Conservation (phyloP, 2,888 invertebrate species). For the Drosophila quinaria region DNA sequence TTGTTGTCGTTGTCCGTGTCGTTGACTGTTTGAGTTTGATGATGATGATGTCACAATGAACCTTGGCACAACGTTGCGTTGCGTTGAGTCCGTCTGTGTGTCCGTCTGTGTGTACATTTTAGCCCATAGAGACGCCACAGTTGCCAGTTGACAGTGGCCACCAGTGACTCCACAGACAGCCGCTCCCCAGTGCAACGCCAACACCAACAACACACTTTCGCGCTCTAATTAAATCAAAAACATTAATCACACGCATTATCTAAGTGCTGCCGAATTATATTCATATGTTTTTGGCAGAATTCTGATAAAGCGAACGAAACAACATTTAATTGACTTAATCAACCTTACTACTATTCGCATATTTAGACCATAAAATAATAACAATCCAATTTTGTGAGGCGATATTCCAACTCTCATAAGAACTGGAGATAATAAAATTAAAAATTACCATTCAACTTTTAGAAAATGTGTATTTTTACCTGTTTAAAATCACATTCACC, state of each 20-base stretch:
- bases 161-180: conserved; percentile 6
- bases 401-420: not conserved
- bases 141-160: conserved; percentile 1
- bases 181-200: conserved; percentile 22
- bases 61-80: conserved; percentile 58
- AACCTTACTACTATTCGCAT: conserved; percentile 21
- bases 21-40: conserved; percentile 66
- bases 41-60: conserved; percentile 75
- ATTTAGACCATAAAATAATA: conserved; percentile 5
- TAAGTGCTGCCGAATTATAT: conserved; percentile 35
- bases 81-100: conserved; percentile 23
- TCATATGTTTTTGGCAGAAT: conserved; percentile 23
- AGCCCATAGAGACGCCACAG: conserved; percentile 26
- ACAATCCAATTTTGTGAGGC: not conserved
- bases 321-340: conserved; percentile 60
- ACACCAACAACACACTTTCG: conserved; percentile 31
- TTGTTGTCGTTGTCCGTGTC: conserved; percentile 69
- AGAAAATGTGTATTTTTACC: not conserved
- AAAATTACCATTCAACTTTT: not conserved
- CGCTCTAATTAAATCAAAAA: conserved; percentile 73
- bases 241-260: conserved; percentile 70
- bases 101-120: conserved; percentile 46
- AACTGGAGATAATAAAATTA: not conserved
- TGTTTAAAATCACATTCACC: conserved; percentile 4
- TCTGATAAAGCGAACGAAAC: conserved; percentile 54